Base-by-base conservation (phyloP, 2,113 vertebrate genomes). In the Psilopsiagon aymara region DNA sequence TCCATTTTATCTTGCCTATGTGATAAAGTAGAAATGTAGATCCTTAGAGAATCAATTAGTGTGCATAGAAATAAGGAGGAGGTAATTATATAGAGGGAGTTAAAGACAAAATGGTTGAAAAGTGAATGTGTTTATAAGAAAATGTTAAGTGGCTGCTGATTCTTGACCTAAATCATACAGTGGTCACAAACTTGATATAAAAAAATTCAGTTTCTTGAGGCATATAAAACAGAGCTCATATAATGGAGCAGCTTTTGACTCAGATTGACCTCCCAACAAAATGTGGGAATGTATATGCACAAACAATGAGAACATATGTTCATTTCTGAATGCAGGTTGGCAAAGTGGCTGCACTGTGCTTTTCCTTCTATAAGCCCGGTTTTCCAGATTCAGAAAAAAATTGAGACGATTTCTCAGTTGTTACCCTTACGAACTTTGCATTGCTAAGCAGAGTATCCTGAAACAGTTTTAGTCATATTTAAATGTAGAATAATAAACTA, bases 21-120 rank as follows among this genome's bases (percentile, higher is more conserved):
- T 92, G 92, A 90, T 95, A 95, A 97, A 97, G 93, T 82, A 95
- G 82, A 85, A 93, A 87, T 59, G 74, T 43, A 29, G 82, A 84
- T 97, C 97, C 96, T 96, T 82, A 91, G 95, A 97, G 97, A 96
- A 95, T 96, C 90, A 97, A 96, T 97, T 97, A 97, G 95, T 96
- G 93, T 91, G 97, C 91, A 94, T 95, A 96, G 85, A 96, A 93
- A 97, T 97, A 95, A 96, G 91, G 67, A 90, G 82, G 93, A 95
- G 53, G 86, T 95, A 97, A 97, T 94, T 97, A 95, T 52, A 90
- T 68, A 88, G 82, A 87, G 77, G 43, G 74, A 96, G n/a, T 95
- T 88, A 86, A 93, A 95, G 55, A 94, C 83, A 96, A 97, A 97
- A 77, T 82, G 64, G 81, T 92, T 94, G 90, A 96, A 95, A 97